phyloP scores from a whole-genome alignment of 2,888 invertebrate genomes.

The Ephialtes manifestator region DNA sequence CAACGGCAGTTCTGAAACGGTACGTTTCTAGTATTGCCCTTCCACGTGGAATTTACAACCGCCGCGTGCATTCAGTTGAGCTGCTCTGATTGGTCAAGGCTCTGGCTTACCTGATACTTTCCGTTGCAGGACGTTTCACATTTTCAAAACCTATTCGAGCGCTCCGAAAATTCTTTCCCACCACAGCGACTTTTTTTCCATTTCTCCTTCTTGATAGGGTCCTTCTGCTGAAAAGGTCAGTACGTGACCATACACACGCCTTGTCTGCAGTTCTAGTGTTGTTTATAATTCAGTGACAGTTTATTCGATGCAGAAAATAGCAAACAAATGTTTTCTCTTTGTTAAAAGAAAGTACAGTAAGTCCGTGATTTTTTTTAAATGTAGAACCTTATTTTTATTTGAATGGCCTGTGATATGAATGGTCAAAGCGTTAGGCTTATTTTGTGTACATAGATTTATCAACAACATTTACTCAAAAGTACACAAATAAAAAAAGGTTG shows the following conservation, averaged over 20 bases:
- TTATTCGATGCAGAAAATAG: not conserved
- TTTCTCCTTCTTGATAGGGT: not conserved
- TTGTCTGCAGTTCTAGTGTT: not conserved
- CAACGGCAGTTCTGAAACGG: not conserved
- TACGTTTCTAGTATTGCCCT: not conserved
- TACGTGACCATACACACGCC: not conserved
- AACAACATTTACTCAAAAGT: too few species aligned
- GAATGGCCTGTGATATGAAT: not conserved
- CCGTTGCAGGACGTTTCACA: not conserved
- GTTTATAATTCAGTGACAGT: not conserved
- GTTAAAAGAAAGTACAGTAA: not conserved
- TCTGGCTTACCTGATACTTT: not conserved
- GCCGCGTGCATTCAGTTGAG: not conserved
- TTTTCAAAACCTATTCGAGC: not conserved
- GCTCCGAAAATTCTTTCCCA: not conserved
- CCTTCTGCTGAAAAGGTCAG: not conserved
- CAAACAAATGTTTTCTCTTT: not conserved
- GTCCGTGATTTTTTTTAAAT: not conserved
- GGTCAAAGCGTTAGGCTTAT: too few species aligned
- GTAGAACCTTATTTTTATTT: not conserved
- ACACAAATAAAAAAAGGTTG: too few species aligned
- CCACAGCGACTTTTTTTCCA: not conserved
- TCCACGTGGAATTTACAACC: conserved; percentile 4
- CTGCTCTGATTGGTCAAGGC: not conserved
- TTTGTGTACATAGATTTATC: too few species aligned